phyloP scores from a whole-genome alignment of 2,797 vertebrate species.

The Phoebastria nigripes region DNA sequence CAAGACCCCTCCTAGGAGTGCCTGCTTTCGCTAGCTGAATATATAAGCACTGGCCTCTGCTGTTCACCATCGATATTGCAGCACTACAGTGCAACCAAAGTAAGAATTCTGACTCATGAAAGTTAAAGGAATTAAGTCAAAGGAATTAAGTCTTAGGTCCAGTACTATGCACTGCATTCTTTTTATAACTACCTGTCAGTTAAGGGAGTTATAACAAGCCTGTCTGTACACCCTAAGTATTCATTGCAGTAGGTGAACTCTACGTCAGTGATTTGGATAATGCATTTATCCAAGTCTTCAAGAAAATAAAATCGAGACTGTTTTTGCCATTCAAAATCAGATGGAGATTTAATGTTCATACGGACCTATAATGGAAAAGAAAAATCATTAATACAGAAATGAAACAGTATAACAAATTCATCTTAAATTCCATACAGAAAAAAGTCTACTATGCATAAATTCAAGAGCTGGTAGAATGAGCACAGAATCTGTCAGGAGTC shows the following conservation, averaged over 20 bases:
- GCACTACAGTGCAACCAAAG: background rate
- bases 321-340: constrained; percentile 87
- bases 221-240: constrained; percentile 85
- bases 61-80: constrained; percentile 8
- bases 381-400: background rate
- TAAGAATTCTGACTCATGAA: background rate
- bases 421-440: background rate
- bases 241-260: constrained; percentile 87
- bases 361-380: constrained; percentile 70
- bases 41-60: constrained; percentile 45
- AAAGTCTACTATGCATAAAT: background rate
- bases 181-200: constrained; percentile 78
- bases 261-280: constrained; percentile 85
- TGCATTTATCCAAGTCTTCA: constrained; percentile 80
- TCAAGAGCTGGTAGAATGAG: background rate
- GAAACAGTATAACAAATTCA: background rate
- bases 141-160: background rate
- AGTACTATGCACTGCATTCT: background rate
- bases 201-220: constrained; percentile 86
- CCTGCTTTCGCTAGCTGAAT: background rate
- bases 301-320: constrained; percentile 85
- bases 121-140: background rate
- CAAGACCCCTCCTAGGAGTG: background rate
- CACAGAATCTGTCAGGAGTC: background rate
- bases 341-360: constrained; percentile 77